A percentile compares a stretch with the other conserved stretches of the same genome.
phyloP scores from a whole-genome alignment of 2,888 invertebrate genomes.

The Drosophila nr. fundita region DNA sequence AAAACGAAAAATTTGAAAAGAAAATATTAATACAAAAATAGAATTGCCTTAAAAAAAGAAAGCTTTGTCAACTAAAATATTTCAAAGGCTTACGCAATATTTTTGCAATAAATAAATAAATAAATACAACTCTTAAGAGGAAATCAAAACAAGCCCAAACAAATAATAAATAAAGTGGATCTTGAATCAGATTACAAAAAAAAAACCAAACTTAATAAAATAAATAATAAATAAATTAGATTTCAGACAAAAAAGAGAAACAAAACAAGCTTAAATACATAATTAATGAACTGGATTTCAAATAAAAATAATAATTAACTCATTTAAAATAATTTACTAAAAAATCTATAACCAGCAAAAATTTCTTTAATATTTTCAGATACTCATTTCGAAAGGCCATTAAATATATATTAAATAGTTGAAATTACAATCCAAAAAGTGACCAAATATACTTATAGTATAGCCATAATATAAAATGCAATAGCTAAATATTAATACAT shows the following conservation, averaged over 20 bases:
- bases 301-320: neutral
- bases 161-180: neutral
- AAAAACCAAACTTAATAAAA: neutral
- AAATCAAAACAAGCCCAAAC: neutral
- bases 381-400: conserved; percentile 31
- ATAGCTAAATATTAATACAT: conserved; percentile 6
- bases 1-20: neutral
- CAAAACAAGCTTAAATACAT: neutral
- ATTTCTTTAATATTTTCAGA: conserved; percentile 1
- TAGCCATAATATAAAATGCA: conserved; percentile 15
- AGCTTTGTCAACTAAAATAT: neutral
- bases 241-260: neutral
- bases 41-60: neutral
- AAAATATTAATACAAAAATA: neutral
- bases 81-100: neutral
- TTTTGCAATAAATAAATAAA: neutral
- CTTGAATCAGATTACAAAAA: neutral
- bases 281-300: neutral
- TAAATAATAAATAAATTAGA: neutral
- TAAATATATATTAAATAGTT: conserved; percentile 10
- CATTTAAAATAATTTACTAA: neutral
- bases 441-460: conserved; percentile 41
- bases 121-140: too few species aligned
- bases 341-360: neutral
- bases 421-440: conserved; percentile 25